These are phyloP conservation scores for Clepsis dumicolana DNA, from an alignment of 2,888 invertebrate species.

Conservation along the genomic window DNA sequence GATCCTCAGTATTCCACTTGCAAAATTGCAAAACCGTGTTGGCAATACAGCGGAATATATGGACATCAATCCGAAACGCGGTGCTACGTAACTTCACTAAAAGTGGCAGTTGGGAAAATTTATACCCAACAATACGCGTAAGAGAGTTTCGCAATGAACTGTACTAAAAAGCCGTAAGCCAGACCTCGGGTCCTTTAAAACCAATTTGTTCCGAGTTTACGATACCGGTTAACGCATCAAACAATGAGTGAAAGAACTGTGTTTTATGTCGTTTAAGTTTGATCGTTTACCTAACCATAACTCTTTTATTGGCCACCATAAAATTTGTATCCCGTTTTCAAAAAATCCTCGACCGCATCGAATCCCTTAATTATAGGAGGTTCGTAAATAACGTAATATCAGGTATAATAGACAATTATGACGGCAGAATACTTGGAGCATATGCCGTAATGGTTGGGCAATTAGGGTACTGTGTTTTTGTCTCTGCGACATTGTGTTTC, in stretches of 20 bases:
- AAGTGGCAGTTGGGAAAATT: conserved; percentile 53
- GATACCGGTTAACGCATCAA: conserved; percentile 73
- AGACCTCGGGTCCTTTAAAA: conserved; percentile 67
- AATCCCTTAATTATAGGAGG: conserved; percentile 58
- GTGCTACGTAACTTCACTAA: conserved; percentile 50
- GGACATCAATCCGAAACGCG: conserved; percentile 55
- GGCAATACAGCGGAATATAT: conserved; percentile 50
- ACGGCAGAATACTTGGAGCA: conserved; percentile 56
- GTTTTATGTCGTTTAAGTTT: conserved; percentile 74
- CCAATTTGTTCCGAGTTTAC: conserved; percentile 80
- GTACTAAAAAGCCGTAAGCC: conserved; percentile 58
- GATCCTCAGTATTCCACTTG: conserved; percentile 37
- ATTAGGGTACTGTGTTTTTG: conserved; percentile 76
- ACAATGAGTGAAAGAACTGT: conserved; percentile 76
- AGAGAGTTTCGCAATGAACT: conserved; percentile 61
- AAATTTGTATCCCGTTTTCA: conserved; percentile 54
- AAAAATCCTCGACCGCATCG: conserved; percentile 50
- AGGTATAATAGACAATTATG: conserved; percentile 61
- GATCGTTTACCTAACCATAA: conserved; percentile 75
- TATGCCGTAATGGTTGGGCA: conserved; percentile 63
- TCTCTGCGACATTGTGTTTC: conserved; percentile 77
- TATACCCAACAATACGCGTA: conserved; percentile 52
- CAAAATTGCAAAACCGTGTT: conserved; percentile 54
- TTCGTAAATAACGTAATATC: conserved; percentile 52
- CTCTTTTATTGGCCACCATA: conserved; percentile 61